Conservation (phyloP, 2,113 vertebrate genomes). For the Heterotilapia buettikoferi region DNA sequence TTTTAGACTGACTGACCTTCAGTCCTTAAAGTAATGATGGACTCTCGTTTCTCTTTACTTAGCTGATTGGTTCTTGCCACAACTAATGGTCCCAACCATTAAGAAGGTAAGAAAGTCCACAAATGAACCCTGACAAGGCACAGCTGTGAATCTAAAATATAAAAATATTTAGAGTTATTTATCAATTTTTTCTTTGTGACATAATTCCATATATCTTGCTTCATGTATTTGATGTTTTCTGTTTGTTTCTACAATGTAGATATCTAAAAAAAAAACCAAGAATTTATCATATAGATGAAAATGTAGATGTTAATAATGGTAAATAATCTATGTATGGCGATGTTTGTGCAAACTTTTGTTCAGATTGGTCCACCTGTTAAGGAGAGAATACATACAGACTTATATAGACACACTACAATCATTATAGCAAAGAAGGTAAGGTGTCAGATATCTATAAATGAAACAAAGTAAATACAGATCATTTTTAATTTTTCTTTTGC, state of each 20-base stretch:
- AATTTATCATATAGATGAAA: background rate
- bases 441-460: background rate
- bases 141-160: background rate
- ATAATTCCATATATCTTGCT: background rate
- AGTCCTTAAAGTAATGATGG: background rate
- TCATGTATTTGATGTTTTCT: background rate
- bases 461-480: background rate
- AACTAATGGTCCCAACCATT: background rate
- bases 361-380: background rate
- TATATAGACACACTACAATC: background rate
- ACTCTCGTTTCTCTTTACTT: background rate
- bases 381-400: background rate
- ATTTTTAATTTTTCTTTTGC: background rate
- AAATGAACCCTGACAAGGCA: background rate
- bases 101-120: background rate
- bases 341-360: background rate
- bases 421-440: background rate
- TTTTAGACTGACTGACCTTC: background rate
- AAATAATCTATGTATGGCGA: background rate
- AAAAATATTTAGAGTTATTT: background rate
- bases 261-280: rapidly evolving
- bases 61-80: background rate
- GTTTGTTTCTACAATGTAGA: background rate
- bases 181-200: background rate
- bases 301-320: background rate